Conservation (phyloP, 2,888 invertebrate species). For the Flexamia atlantica region DNA sequence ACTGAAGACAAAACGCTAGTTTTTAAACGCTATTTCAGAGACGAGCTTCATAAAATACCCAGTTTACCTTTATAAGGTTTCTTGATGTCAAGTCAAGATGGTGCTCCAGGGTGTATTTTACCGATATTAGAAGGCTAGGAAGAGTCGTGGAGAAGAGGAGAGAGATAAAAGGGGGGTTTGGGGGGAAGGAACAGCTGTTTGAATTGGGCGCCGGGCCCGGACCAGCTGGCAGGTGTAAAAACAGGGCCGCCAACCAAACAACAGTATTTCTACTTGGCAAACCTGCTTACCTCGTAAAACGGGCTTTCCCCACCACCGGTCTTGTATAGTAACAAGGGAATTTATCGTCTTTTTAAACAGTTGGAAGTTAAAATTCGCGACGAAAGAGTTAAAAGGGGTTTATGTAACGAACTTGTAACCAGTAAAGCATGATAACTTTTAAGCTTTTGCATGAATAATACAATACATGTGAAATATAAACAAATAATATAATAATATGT, state of each 20-base stretch:
- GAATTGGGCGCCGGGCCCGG: slow-evolving; percentile 50
- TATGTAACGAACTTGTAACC: too few relatives aligned
- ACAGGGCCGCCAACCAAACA: slow-evolving; percentile 44
- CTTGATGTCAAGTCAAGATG: slow-evolving; percentile 38
- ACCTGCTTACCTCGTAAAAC: slow-evolving; percentile 25
- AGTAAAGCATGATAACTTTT: too few relatives aligned
- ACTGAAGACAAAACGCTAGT: not conserved
- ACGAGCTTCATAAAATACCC: not conserved
- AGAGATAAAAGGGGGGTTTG: slow-evolving; percentile 3
- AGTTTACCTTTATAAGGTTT: slow-evolving; percentile 40
- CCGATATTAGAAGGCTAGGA: slow-evolving; percentile 11
- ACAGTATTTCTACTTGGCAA: slow-evolving; percentile 35
- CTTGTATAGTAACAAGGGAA: not conserved
- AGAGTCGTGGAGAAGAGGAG: not conserved
- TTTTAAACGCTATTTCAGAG: not conserved
- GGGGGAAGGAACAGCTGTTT: slow-evolving; percentile 48
- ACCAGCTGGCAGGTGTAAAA: slow-evolving; percentile 58
- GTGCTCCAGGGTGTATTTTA: slow-evolving; percentile 42
- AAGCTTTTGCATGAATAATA: too few relatives aligned
- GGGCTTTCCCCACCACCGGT: not conserved
- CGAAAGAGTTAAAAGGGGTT: not conserved
- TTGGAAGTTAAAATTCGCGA: too few relatives aligned
- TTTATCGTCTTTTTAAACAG: not conserved
- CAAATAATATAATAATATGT: too few relatives aligned
- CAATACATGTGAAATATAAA: too few relatives aligned